Evolutionary conservation across 2,113 vertebrate species (phyloP), one percentile per base, ranked within the genome.

Genomic region (Cisticola juncidis): DNA sequence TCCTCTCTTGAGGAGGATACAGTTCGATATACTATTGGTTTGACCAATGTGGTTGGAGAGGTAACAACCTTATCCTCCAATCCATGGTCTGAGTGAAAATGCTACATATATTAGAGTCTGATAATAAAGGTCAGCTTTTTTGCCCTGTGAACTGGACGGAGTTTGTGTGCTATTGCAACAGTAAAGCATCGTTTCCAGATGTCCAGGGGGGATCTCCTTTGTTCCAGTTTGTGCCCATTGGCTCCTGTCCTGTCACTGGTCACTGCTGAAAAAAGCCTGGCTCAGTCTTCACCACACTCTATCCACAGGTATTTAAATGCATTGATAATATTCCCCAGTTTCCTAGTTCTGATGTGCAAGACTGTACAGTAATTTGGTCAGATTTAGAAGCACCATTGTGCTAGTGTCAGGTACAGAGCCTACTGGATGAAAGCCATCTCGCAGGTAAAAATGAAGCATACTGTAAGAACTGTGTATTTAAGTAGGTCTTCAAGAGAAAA

Each of bases 401-500:
- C 17, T 35, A 21, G 12, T 25, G 9, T 29, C 22, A 45, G 42
- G 19, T 14, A 50, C 1, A 0, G 6, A 76, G 22, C 6, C 4
- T 35, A 42, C 15, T 5, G 38, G 36, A 42, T 9, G 12, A 82
- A 88, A 80, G 54, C 11, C 81, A 90, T 33, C 12, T 29, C 28
- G 5, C 1, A 6, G 45, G 33, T 14, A 1, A 82, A 93, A 72
- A 48, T 13, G 10, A 65, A 66, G 26, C 14, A 42, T 33, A 25
- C 15, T 11, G 2, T n/a, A 76, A 69, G 12, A 80, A 26, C 5
- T 22, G 11, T 13, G 9, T 9, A 51, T 51, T 86, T 62, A 69
- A 70, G 26, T 1, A 72, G 11, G 19, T 5, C 9, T 1, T 16
- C 23, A 45, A 54, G 21, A 86, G 11, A 48, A 91, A 85, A 62